A percentile compares a stretch with the other conserved stretches of the same genome.
These are phyloP conservation scores for Danio choprae DNA, from an alignment of 2,797 vertebrate genomes.

Conservation along the genomic window DNA sequence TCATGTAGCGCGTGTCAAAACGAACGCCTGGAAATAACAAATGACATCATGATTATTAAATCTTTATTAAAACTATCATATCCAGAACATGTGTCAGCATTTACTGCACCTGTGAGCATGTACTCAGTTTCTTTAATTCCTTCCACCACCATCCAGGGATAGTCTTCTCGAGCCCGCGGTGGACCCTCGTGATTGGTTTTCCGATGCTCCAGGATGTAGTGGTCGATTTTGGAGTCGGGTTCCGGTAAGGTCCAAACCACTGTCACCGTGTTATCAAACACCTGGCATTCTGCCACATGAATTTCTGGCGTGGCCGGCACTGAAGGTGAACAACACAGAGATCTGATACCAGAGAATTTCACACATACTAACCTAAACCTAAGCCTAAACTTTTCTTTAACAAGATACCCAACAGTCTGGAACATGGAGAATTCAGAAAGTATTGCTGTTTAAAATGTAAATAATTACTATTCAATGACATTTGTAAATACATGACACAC, in stretches of 20 bases:
- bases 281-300: slow-evolving; percentile 85
- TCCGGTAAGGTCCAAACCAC: slow-evolving; percentile 88
- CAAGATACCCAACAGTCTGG: neutral
- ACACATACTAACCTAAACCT: neutral
- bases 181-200: slow-evolving; percentile 92
- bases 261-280: slow-evolving; percentile 89
- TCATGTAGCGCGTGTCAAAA: slow-evolving; percentile 94
- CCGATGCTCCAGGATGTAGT: slow-evolving; percentile 91
- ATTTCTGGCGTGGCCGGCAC: slow-evolving; percentile 92
- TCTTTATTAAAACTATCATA: neutral
- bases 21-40: slow-evolving; percentile 81
- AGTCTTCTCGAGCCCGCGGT: slow-evolving; percentile 89
- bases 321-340: slow-evolving; percentile 61
- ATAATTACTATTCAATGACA: neutral
- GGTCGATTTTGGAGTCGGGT: slow-evolving; percentile 90
- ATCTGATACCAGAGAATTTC: neutral
- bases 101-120: slow-evolving; percentile 78
- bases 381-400: slow-evolving; percentile 4
- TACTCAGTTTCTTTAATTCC: slow-evolving; percentile 87
- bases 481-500: too few relatives aligned
- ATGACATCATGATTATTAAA: neutral
- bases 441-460: neutral
- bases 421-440: neutral
- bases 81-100: neutral
- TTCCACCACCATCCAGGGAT: slow-evolving; percentile 97